Evolutionary conservation across 2,113 vertebrate genomes (phyloP).

Genomic region (Crocuta crocuta): DNA sequence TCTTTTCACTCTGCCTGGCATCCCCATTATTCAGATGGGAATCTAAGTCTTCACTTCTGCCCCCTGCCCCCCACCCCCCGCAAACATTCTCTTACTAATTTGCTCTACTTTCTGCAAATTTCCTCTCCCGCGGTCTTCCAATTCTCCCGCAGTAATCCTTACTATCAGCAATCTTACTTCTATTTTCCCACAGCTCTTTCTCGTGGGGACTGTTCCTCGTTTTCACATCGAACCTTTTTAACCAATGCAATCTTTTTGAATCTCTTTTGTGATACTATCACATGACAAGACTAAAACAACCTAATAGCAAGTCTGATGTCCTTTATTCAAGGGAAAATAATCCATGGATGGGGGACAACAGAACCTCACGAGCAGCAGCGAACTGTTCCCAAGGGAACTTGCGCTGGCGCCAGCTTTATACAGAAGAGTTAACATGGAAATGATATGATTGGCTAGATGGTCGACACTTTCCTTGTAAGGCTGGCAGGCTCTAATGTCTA

Average conservation of each 20-base stretch:
- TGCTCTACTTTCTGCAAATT: neutral
- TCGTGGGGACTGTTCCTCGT: neutral
- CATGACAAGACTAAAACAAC: neutral
- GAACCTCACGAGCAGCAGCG: neutral
- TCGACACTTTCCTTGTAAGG: accelerated
- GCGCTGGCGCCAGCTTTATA: neutral
- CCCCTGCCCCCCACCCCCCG: too few species aligned
- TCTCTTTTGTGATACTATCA: neutral
- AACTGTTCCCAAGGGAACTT: neutral
- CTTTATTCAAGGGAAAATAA: neutral
- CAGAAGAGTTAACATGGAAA: neutral
- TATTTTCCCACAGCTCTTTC: neutral
- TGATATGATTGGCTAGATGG: neutral
- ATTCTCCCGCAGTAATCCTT: neutral
- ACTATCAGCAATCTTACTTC: neutral
- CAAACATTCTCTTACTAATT: neutral
- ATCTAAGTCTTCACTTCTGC: neutral
- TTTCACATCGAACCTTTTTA: neutral
- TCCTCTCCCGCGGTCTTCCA: neutral
- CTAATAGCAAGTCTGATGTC: neutral
- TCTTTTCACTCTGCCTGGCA: neutral
- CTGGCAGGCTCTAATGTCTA: neutral
- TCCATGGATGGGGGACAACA: neutral
- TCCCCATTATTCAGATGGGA: neutral
- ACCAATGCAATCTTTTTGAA: neutral